Base-by-base conservation (phyloP, 2,113 vertebrate genomes). In the Cervus canadensis region DNA sequence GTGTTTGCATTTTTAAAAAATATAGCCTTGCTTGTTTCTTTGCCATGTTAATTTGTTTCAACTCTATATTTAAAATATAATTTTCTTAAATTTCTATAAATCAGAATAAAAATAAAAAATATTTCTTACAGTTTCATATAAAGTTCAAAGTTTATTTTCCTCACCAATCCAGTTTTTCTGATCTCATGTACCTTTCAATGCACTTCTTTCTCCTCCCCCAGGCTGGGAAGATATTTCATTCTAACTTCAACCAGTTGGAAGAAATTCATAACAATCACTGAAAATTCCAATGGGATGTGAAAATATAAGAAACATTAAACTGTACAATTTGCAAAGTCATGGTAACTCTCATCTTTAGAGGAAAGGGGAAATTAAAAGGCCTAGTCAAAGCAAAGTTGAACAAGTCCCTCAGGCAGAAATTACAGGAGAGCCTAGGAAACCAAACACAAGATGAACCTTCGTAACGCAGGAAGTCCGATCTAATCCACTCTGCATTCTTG, bases 401-500 rank as follows among this genome's bases (percentile, higher is more conserved):
- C 9, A 52, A 45, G 19, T 76, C 54, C 56, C 81, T 36, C n/a
- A 64, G 50, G 93, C 36, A 33, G 48, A 7, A 33, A 6, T 3
- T 9, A 21, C 40, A 60, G 3, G 62, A 92, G 52, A 88, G 50
- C 13, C 43, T 33, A 16, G 0, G 3, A 84, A 62, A 43, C 16
- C 12, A 21, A 93, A 92, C 85, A 43, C 84, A 76, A 86, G 86
- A 96, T 36, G 83, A 96, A 50, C 76, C 91, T 79, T 87, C 13
- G 0, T 12, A 52, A 62, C 2, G 52, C 84, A 62, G 83, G 91
- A 89, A 91, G 91, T 86, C 79, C 40, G 45, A 78, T 87, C n/a
- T 40, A 17, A 74, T 92, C 94, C 96, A 94, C 96, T 98, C 98
- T 95, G 97, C 96, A 89, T 98, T 98, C 98, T 84, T 89, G 97